These are phyloP conservation scores for Trichonephila inaurata DNA, from an alignment of 1,140 invertebrate genomes.

Conservation along the genomic window DNA sequence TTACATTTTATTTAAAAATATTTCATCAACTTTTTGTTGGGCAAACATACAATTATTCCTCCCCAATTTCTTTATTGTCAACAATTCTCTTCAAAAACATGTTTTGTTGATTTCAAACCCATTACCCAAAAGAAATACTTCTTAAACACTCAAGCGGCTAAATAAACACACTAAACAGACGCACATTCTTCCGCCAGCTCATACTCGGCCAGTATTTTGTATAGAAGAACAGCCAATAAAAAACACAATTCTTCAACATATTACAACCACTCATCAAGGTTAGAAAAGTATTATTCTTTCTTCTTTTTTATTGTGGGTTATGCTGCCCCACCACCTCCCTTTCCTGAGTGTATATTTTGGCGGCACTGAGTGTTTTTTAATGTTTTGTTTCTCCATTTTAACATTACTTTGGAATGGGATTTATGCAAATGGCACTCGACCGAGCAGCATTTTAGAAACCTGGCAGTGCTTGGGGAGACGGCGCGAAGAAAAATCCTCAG, in stretches of 20 bases:
- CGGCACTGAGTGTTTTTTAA: not conserved
- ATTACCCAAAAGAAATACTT: not conserved
- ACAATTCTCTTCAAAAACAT: not conserved
- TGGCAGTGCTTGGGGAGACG: not conserved
- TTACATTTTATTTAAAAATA: no score
- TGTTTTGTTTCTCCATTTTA: not conserved
- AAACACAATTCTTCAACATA: not conserved
- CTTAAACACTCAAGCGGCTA: no score
- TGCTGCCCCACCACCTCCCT: constrained; percentile 27
- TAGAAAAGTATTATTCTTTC: constrained; percentile 7
- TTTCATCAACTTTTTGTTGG: not conserved
- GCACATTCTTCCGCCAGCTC: not conserved
- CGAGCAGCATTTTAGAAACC: not conserved
- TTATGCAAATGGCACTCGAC: not conserved
- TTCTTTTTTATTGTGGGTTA: not conserved
- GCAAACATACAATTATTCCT: not conserved
- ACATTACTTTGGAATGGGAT: not conserved
- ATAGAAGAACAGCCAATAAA: constrained; percentile 19
- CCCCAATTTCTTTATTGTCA: no score
- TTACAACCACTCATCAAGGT: constrained; percentile 39
- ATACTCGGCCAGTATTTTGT: no score
- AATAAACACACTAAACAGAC: not conserved
- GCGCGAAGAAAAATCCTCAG: constrained; percentile 1
- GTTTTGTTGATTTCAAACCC: constrained; percentile 11
- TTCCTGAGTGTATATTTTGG: constrained; percentile 27